Evolutionary conservation across 2,113 vertebrate species (phyloP).

Genomic region (Nyctereutes procyonoides): DNA sequence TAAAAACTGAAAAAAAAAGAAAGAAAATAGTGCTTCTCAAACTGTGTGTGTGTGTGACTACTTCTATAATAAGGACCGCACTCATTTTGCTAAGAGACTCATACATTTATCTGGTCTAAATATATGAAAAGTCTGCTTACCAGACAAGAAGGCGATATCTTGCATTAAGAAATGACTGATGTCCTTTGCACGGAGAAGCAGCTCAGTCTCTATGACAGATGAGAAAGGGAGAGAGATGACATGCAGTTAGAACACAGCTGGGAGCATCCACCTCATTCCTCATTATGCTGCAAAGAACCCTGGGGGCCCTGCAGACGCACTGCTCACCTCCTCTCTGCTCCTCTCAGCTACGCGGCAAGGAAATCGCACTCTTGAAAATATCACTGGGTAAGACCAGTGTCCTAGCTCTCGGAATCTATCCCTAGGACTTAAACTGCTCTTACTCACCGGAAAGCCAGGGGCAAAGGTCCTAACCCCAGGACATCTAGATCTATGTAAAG

Average conservation of each 20-base stretch:
- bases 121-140: conserved; percentile 85
- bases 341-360: neutral
- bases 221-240: conserved; percentile 23
- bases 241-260: neutral
- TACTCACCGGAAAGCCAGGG: conserved; percentile 17
- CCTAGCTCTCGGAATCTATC: neutral
- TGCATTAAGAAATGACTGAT: conserved; percentile 94
- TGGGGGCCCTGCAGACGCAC: neutral
- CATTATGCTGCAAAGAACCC: neutral
- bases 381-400: neutral
- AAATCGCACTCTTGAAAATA: neutral
- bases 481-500: neutral
- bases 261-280: neutral
- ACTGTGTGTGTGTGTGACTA: neutral
- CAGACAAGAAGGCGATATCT: conserved; percentile 95
- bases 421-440: neutral
- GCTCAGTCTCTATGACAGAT: conserved; percentile 86
- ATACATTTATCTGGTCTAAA: conserved; percentile 51
- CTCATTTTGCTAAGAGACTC: conserved; percentile 61
- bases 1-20: neutral
- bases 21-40: neutral
- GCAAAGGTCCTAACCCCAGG: neutral
- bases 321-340: neutral
- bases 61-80: neutral
- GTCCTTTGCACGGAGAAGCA: conserved; percentile 91